Evolutionary conservation across 1,140 invertebrate species (phyloP).

Genomic region (Drosophila dunni): DNA sequence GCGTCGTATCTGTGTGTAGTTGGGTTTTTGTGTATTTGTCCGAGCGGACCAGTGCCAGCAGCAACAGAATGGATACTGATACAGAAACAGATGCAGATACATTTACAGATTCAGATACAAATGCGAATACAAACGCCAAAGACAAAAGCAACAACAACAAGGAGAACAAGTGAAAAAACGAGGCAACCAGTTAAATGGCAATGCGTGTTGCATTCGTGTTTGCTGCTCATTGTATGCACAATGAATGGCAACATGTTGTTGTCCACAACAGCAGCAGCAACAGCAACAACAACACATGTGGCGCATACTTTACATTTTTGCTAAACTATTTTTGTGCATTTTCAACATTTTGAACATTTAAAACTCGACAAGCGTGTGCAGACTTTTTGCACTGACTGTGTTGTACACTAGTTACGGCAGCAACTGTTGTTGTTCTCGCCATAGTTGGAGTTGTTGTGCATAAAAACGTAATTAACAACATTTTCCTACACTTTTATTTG

Average conservation of each 20-base stretch:
- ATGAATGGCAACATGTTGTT: slow-evolving; percentile 45
- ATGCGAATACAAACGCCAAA: slow-evolving; percentile 36
- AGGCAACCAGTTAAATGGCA: slow-evolving; percentile 61
- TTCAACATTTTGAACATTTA: slow-evolving; percentile 63
- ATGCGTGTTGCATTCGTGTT: slow-evolving; percentile 64
- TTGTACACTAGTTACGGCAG: slow-evolving; percentile 29
- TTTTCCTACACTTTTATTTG: slow-evolving; percentile 57
- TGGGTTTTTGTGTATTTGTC: slow-evolving; percentile 15
- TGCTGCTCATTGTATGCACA: slow-evolving; percentile 44
- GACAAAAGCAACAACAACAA: slow-evolving; percentile 19
- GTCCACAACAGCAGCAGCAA: slow-evolving; percentile 16
- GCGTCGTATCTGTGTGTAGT: slow-evolving; percentile 19
- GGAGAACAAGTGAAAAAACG: slow-evolving; percentile 29
- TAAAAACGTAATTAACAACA: slow-evolving; percentile 81
- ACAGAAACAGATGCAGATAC: slow-evolving; percentile 24
- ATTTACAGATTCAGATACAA: slow-evolving; percentile 33
- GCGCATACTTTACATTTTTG: slow-evolving; percentile 46
- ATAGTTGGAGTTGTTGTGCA: slow-evolving; percentile 57
- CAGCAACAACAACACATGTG: slow-evolving; percentile 31
- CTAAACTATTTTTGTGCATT: slow-evolving; percentile 65
- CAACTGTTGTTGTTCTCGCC: slow-evolving; percentile 25
- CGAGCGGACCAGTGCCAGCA: slow-evolving; percentile 22
- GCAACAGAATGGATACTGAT: slow-evolving; percentile 33
- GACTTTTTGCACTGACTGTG: slow-evolving; percentile 68
- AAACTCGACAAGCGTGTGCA: slow-evolving; percentile 49